Conservation (phyloP, 35 echinoderm and acorn worm genomes). For the Stichopus chloronotus region DNA sequence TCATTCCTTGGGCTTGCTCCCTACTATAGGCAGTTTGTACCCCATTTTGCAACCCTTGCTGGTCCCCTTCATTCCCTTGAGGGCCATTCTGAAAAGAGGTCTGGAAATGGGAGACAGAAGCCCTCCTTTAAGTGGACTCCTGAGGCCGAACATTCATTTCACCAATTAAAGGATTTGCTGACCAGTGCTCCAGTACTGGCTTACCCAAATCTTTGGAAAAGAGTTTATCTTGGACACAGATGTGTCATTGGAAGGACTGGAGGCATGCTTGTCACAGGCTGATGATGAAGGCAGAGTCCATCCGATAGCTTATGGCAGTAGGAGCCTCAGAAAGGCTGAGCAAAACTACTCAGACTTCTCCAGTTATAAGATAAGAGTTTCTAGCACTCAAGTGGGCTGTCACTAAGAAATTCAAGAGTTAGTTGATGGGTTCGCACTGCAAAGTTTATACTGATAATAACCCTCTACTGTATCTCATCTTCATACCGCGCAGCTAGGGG, state of each 20-base stretch:
- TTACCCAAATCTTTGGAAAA: neutral
- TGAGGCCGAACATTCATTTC: conserved; percentile 19
- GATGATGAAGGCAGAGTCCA: conserved; percentile 31
- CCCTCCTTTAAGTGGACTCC: neutral
- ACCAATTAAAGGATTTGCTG: neutral
- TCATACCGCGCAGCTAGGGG: neutral
- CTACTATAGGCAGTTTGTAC: conserved; percentile 42
- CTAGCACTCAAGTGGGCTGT: conserved; percentile 59
- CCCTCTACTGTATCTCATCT: conserved; percentile 42
- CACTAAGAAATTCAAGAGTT: conserved; percentile 50
- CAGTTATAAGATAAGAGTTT: conserved; percentile 59
- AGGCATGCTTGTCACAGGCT: conserved; percentile 3
- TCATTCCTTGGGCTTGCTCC: conserved; percentile 29
- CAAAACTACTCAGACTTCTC: conserved; percentile 47
- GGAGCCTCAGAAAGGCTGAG: conserved; percentile 49
- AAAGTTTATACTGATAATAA: conserved; percentile 47
- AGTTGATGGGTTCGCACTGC: conserved; percentile 4
- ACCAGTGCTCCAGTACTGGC: conserved; percentile 22
- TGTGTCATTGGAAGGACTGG: conserved; percentile 58
- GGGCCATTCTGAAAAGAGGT: neutral
- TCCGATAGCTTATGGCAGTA: conserved; percentile 51
- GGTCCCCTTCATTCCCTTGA: conserved; percentile 25
- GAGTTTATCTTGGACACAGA: conserved; percentile 48
- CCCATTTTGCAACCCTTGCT: conserved; percentile 3
- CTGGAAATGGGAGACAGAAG: neutral